A percentile compares a stretch with the other conserved stretches of the same genome.
phyloP scores from a whole-genome alignment of 2,113 vertebrate species.

The Cochlearius cochlearius region DNA sequence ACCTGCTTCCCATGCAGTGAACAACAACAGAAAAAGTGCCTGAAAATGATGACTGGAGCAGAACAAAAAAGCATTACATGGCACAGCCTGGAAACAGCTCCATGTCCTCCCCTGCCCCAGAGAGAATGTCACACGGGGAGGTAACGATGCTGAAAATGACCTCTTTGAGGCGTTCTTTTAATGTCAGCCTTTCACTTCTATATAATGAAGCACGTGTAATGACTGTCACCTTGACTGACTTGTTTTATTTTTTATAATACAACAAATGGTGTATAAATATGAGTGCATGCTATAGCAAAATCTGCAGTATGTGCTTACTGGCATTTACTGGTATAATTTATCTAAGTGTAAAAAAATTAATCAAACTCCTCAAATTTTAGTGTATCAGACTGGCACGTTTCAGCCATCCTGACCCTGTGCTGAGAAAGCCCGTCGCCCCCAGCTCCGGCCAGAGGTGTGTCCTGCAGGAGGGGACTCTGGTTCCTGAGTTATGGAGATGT shows the following conservation, averaged over 20 bases:
- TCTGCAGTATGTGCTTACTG: neutral
- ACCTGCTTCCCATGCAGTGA: neutral
- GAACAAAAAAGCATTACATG: neutral
- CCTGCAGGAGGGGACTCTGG: neutral
- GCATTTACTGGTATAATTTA: neutral
- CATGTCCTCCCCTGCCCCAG: neutral
- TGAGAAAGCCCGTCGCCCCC: neutral
- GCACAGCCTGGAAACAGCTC: neutral
- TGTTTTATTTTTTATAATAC: neutral
- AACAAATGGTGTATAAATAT: neutral
- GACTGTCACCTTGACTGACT: neutral
- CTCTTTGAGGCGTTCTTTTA: neutral
- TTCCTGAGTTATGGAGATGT: neutral
- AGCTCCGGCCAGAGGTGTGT: neutral
- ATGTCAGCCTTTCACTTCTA: neutral
- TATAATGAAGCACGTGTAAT: neutral
- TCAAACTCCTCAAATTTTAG: neutral
- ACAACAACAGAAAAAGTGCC: neutral
- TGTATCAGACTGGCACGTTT: neutral
- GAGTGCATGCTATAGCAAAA: neutral
- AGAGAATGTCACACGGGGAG: rapidly evolving
- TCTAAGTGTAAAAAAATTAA: neutral
- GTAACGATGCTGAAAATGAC: neutral
- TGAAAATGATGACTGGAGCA: neutral
- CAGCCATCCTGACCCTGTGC: neutral